These are phyloP conservation scores for Galerucella nymphaeae DNA, from an alignment of 2,888 invertebrate genomes.

Conservation along the genomic window DNA sequence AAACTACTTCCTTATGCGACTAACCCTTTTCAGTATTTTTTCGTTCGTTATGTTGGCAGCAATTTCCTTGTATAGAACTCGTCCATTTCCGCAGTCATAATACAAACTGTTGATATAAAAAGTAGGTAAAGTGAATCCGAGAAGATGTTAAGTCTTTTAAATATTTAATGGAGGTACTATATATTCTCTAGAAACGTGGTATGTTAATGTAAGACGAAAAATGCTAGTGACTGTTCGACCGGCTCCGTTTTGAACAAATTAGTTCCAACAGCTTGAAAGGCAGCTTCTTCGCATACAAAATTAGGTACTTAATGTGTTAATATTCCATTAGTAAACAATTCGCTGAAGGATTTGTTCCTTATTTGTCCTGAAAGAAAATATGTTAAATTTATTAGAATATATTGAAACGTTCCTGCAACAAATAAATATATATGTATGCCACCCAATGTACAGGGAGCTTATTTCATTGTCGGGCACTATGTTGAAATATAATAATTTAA, in stretches of 20 bases:
- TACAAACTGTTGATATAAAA: no score
- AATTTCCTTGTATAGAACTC: no score
- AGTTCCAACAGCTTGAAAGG: not conserved
- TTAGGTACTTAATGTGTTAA: slow-evolving; percentile 24
- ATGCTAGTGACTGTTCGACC: not conserved
- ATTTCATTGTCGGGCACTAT: slow-evolving; percentile 12
- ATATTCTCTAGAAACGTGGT: no score
- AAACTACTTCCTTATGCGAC: no score
- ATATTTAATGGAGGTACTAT: no score
- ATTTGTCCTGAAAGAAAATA: not conserved
- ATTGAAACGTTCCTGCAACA: slow-evolving; percentile 17
- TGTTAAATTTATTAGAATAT: slow-evolving; percentile 13
- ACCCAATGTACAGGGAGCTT: slow-evolving; percentile 17
- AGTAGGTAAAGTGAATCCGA: no score
- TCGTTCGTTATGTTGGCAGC: no score
- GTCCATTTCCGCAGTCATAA: no score
- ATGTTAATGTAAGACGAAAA: not conserved
- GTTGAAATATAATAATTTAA: slow-evolving; percentile 9
- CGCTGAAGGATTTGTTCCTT: not conserved
- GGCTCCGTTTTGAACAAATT: not conserved
- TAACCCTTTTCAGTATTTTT: no score
- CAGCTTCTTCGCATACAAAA: not conserved
- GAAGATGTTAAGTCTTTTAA: no score
- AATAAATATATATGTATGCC: slow-evolving; percentile 16
- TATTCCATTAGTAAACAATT: not conserved